phyloP scores from a whole-genome alignment of 2,797 vertebrate genomes.

The Ibycter americanus region DNA sequence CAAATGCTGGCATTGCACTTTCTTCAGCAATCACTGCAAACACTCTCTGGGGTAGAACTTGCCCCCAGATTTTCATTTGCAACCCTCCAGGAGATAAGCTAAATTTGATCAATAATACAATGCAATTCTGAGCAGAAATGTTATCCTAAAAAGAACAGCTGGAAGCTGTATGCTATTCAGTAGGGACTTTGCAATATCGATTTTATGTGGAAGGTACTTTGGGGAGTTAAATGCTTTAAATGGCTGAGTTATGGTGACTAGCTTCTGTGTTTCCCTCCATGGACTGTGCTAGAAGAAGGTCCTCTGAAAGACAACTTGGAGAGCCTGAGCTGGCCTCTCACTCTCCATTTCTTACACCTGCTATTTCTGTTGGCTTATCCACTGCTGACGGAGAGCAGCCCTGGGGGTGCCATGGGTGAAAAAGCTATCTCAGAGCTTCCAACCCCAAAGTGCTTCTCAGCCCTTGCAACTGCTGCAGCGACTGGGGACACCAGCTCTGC shows the following conservation, averaged over 20 bases:
- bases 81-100: not conserved
- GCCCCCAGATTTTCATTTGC: not conserved
- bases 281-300: not conserved
- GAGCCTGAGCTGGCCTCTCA: not conserved
- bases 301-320: not conserved
- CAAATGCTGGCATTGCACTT: not conserved
- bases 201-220: not conserved
- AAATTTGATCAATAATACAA: not conserved
- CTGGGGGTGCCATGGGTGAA: not conserved
- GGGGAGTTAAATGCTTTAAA: not conserved
- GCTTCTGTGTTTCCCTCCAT: not conserved
- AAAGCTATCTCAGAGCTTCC: not conserved
- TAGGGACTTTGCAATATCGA: not conserved
- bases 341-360: not conserved
- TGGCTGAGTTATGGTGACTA: not conserved
- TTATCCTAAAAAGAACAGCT: not conserved
- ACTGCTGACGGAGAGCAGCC: not conserved
- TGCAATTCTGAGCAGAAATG: not conserved
- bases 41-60: not conserved
- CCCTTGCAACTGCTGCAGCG: not conserved
- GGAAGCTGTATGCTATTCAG: not conserved
- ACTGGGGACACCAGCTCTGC: not conserved
- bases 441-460: not conserved
- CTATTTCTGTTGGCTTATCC: not conserved
- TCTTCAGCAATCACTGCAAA: not conserved